Percentiles rank a stretch among this genome's conserved stretches.
Conservation (phyloP, 2,797 vertebrate genomes). For the Amblyopsis hoosieri region DNA sequence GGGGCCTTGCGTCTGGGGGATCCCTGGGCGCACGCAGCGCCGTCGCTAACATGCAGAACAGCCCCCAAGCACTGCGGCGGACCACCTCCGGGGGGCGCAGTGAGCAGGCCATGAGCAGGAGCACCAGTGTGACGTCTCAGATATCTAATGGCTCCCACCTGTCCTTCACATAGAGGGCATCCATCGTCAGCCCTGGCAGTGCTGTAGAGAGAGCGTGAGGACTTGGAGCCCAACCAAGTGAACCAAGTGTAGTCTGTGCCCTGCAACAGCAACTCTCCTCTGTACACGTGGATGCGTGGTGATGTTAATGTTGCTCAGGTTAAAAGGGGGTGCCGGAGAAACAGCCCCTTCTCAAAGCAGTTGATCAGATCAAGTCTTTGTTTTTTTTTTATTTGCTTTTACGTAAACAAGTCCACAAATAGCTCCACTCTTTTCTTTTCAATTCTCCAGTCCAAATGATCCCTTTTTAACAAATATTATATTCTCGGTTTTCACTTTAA, state of each 20-base stretch:
- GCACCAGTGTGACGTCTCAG: constrained; percentile 98
- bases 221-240: constrained; percentile 26
- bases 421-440: constrained; percentile 48
- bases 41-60: constrained; percentile 87
- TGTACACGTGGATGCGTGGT: constrained; percentile 71
- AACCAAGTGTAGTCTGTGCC: constrained; percentile 34
- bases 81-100: constrained; percentile 94
- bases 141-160: constrained; percentile 99
- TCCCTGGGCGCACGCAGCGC: constrained; percentile 87
- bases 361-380: constrained; percentile 62
- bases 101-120: constrained; percentile 98
- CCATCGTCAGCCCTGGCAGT: constrained; percentile 23
- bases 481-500: constrained; percentile 76
- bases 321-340: constrained; percentile 65
- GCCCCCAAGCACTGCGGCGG: constrained; percentile 96
- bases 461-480: constrained; percentile 34
- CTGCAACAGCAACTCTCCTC: constrained; percentile 31
- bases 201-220: constrained; percentile 14
- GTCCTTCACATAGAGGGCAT: constrained; percentile 91
- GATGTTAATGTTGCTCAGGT: constrained; percentile 79
- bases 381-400: constrained; percentile 59
- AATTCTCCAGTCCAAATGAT: constrained; percentile 31
- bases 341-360: constrained; percentile 64
- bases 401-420: constrained; percentile 45
- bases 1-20: constrained; percentile 87